Base-by-base conservation (phyloP, 2,113 vertebrate genomes). In the Embiotoca jacksoni region DNA sequence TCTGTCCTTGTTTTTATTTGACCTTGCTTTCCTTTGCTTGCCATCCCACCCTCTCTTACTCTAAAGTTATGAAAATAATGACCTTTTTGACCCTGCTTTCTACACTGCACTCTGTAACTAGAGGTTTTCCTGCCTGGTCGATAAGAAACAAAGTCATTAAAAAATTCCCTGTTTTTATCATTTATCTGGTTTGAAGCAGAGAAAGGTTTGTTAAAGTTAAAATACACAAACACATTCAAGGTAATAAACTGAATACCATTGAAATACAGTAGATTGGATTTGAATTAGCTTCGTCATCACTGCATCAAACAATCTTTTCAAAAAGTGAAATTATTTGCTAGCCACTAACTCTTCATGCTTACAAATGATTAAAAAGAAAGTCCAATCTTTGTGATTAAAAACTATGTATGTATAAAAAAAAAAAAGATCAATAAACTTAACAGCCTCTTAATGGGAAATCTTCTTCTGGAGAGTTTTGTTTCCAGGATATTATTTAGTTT, bases 1-100 rank as follows among this genome's bases (percentile, higher is more conserved):
- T 16, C 23, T 53, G 44, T 63, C 44, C 66, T 75, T 55, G 61
- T 69, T 72, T 72, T 63, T 33, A 13, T 55, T 66, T 75, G 69
- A 78, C 83, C 58, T 81, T 72, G 31, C 30, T 60, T 67, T 47
- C 4, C 15, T 36, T 36, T 71, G 7, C 31, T n/a, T 11, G 31
- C 54, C 33, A 5, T 36, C 30, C 14, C 44, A 52, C 31, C 23
- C 11, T 13, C 47, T 15, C 57, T 13, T 44, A 44, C 37, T 69
- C 36, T 83, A 14, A 53, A 57, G 13, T 53, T 70, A 36, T 41
- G 23, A 9, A 47, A 56, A 56, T 31, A 15, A 3, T 10, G 65
- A 60, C 64, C 23, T 69, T 23, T 69, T 10, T 65, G 57, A 78
- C 41, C 46, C 52, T 30, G 56, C n/a, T 31, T 65, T 61, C 23